A percentile compares a stretch with the other conserved stretches of the same genome.
These are phyloP conservation scores for Ophion ellenae DNA, from an alignment of 2,888 invertebrate species.

Conservation along the genomic window DNA sequence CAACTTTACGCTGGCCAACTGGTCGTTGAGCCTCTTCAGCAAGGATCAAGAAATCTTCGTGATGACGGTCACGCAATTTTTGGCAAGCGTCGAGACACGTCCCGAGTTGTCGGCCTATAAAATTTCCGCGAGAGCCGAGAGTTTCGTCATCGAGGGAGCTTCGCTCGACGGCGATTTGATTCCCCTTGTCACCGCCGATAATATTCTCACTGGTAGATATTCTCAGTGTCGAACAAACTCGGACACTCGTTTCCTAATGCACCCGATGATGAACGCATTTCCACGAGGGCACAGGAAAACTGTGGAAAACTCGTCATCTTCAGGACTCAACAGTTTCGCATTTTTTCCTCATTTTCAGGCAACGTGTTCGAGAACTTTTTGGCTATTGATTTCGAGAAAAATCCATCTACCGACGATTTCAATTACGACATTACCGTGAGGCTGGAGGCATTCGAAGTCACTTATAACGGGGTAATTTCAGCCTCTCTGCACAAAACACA, in stretches of 20 bases:
- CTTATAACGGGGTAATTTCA: conserved; percentile 89
- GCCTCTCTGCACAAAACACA: not conserved
- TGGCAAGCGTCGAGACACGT: conserved; percentile 88
- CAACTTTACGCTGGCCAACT: conserved; percentile 90
- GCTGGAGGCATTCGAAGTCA: conserved; percentile 90
- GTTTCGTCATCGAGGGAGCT: conserved; percentile 90
- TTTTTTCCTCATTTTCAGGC: conserved; percentile 77
- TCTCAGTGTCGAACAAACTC: not conserved
- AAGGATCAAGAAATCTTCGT: conserved; percentile 89
- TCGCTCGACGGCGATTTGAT: conserved; percentile 89
- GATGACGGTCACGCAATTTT: conserved; percentile 89
- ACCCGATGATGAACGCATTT: no score
- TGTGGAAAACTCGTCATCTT: no score
- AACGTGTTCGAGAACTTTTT: conserved; percentile 89
- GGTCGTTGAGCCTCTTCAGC: conserved; percentile 88
- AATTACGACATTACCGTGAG: conserved; percentile 88
- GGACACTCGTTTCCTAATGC: not conserved
- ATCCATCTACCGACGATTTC: conserved; percentile 87
- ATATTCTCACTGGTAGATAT: conserved; percentile 82
- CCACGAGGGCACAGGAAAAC: no score
- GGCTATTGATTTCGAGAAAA: conserved; percentile 90
- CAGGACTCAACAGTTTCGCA: not conserved
- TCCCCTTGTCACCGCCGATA: conserved; percentile 88
- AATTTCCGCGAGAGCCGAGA: conserved; percentile 89
- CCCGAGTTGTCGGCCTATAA: conserved; percentile 89